Conservation (phyloP, 1,140 invertebrate genomes). For the Drosophila ogumai region DNA sequence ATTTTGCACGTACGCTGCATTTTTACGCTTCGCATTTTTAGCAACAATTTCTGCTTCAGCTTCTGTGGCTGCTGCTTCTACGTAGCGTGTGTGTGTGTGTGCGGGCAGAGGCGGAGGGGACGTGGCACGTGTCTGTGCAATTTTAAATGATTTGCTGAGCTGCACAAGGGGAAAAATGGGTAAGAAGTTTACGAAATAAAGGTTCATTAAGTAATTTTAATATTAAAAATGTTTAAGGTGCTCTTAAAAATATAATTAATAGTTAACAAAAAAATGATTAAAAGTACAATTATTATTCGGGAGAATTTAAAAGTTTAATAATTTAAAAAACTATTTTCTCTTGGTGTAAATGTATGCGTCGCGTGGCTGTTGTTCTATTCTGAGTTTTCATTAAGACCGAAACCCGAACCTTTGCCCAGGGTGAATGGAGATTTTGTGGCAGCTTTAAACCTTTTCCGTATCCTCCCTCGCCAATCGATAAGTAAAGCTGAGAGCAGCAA, state of each 20-base stretch:
- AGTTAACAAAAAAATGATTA: too few species aligned
- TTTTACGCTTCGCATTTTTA: slow-evolving; percentile 68
- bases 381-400: slow-evolving; percentile 63
- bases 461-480: slow-evolving; percentile 41
- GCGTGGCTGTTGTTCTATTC: slow-evolving; percentile 15
- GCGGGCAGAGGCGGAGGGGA: neutral
- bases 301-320: too few species aligned
- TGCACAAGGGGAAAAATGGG: neutral
- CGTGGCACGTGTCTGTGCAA: slow-evolving; percentile 65
- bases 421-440: slow-evolving; percentile 25
- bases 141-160: slow-evolving; percentile 70
- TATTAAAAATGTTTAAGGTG: too few species aligned
- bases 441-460: slow-evolving; percentile 51
- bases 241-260: too few species aligned
- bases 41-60: slow-evolving; percentile 59
- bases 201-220: neutral
- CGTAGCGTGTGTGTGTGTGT: slow-evolving; percentile 12
- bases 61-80: slow-evolving; percentile 25
- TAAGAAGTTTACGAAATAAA: neutral
- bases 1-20: slow-evolving; percentile 80
- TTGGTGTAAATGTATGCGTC: slow-evolving; percentile 4
- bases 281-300: too few species aligned
- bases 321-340: neutral
- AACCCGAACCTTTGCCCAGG: slow-evolving; percentile 22
- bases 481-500: slow-evolving; percentile 42